Conservation (phyloP, 2,888 invertebrate genomes). For the Thumatha senex region DNA sequence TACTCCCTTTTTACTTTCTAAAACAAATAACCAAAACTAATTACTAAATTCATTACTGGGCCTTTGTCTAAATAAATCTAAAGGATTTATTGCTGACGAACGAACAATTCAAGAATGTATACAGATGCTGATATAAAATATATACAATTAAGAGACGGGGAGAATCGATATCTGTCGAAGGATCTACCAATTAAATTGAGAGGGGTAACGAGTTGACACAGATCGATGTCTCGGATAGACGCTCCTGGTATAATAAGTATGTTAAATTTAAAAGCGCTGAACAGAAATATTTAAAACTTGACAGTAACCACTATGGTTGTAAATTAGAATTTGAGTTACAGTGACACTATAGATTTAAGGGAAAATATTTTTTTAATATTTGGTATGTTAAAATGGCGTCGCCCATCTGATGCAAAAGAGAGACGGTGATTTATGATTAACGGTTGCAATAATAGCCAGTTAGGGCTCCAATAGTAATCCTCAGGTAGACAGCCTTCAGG, state of each 20-base stretch:
- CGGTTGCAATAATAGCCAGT: too few species aligned
- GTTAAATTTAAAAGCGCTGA: too few species aligned
- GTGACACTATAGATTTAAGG: too few species aligned
- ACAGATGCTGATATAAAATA: constrained; percentile 15
- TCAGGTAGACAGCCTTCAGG: too few species aligned
- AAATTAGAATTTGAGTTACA: too few species aligned
- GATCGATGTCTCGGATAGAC: constrained; percentile 37
- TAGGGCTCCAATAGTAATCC: too few species aligned
- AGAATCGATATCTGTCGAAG: constrained; percentile 61
- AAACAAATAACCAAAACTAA: constrained; percentile 25
- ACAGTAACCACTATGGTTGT: too few species aligned
- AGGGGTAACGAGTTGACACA: constrained; percentile 54
- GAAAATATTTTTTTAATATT: too few species aligned
- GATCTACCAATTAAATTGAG: constrained; percentile 73
- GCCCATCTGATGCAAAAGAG: too few species aligned
- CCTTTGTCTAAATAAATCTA: constrained; percentile 22
- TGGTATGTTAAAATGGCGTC: too few species aligned
- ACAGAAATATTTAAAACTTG: too few species aligned
- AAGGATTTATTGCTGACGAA: constrained; percentile 28
- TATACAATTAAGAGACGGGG: constrained; percentile 26
- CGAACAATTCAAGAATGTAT: constrained; percentile 23
- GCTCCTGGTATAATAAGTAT: constrained; percentile 1
- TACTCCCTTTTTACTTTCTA: constrained; percentile 4
- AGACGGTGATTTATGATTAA: too few species aligned
- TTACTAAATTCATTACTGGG: constrained; percentile 25